phyloP scores from a whole-genome alignment of 1,140 invertebrate genomes.

The Chymomyza costata region DNA sequence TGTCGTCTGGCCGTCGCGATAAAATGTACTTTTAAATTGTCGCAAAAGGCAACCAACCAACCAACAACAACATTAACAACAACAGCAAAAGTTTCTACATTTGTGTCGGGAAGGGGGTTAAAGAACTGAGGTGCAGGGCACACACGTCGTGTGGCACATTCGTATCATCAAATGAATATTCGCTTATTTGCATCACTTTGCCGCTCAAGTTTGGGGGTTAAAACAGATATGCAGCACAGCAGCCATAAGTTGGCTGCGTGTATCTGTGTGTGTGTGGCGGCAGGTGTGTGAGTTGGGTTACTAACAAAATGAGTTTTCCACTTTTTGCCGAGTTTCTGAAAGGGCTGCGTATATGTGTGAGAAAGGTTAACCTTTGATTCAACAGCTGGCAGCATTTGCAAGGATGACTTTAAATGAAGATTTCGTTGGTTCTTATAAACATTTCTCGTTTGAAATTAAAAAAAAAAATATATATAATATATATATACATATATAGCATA shows the following conservation, averaged over 20 bases:
- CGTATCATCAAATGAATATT: conserved; percentile 72
- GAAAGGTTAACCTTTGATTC: conserved; percentile 70
- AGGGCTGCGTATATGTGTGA: conserved; percentile 29
- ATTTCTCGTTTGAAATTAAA: conserved; percentile 4
- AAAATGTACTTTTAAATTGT: conserved; percentile 68
- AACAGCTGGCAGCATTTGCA: conserved; percentile 54
- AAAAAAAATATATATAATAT: neutral
- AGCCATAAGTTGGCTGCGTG: neutral
- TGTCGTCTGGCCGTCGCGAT: conserved; percentile 19
- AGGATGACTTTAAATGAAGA: conserved; percentile 59
- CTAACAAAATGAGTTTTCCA: conserved; percentile 68
- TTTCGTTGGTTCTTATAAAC: conserved; percentile 17
- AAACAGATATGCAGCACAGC: conserved; percentile 3
- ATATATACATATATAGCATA: neutral
- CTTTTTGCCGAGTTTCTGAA: conserved; percentile 15
- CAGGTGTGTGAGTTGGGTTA: neutral
- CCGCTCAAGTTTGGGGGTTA: conserved; percentile 14
- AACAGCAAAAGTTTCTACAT: neutral
- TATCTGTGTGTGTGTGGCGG: conserved; percentile 7
- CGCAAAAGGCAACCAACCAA: conserved; percentile 37
- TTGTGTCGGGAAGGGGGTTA: neutral
- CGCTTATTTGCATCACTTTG: conserved; percentile 64
- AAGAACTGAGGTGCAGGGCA: neutral
- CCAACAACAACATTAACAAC: conserved; percentile 51
- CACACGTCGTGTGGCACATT: conserved; percentile 28